Base-by-base conservation (phyloP, 2,113 vertebrate genomes). In the Strix aluco region DNA sequence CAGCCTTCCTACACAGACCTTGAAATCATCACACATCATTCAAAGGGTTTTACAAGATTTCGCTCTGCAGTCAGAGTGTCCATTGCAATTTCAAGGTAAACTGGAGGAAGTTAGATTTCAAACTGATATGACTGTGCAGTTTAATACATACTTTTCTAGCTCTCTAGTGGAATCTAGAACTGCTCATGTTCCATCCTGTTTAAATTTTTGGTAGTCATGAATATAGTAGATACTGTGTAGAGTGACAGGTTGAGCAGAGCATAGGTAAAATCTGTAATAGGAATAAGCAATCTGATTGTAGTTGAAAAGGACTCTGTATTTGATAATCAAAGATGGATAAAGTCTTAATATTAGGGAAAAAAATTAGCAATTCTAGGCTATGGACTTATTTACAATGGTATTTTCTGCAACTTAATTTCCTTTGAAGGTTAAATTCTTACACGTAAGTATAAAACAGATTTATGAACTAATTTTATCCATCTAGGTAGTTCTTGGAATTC, bases 31-130 rank as follows among this genome's bases (percentile, higher is more conserved):
- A 97, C 95, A 8, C 98, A 94, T 51, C 99, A 96, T 44, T 98
- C 98, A 34, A 98, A 97, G 67, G 98, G 98, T 9, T 98, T 99
- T 78, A 99, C 98, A 20, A 98, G 99, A 78, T 99, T 99, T 96
- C 98, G 99, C 47, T 99, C 99, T 4, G 99, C 98, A 1, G 99
- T 98, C 92, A 98, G 99, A 25, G 99, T 99, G 80, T 98, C 98
- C 62, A 98, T 99, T 10, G 99, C 99, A 49, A 98, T 99, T 97
- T 99, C 99, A 82, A 99, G 99, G 99, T 99, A 96, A 96, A 42
- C 55, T 30, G 49, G 22, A 73, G n/a, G 83, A 71, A 61, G 74
- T 36, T 73, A 2, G 9, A 65, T 47, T 62, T 77, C 23, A 4
- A 63, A 75, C 36, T 59, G 57, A 62, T 54, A 8, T 3, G 27